Evolutionary conservation across 2,797 vertebrate species (phyloP).

Genomic region (Morus bassanus): DNA sequence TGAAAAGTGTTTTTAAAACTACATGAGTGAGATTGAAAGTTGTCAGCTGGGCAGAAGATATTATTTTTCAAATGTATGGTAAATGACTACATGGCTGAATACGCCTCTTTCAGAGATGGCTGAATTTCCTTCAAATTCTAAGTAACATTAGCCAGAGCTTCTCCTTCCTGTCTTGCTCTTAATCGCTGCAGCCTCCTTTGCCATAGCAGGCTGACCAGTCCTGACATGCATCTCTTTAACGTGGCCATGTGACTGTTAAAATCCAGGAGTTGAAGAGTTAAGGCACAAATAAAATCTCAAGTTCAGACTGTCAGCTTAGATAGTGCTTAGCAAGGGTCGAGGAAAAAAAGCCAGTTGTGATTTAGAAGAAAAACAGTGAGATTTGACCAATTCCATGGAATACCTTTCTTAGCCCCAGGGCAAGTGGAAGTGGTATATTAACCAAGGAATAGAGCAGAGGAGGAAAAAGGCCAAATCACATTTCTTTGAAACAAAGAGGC

Average conservation of each 20-base stretch:
- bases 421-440: slow-evolving; percentile 80
- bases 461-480: slow-evolving; percentile 80
- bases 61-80: not conserved
- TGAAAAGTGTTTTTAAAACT: not conserved
- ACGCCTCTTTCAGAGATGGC: not conserved
- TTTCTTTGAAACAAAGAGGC: slow-evolving; percentile 85
- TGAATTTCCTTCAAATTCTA: not conserved
- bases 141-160: not conserved
- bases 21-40: not conserved
- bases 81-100: not conserved
- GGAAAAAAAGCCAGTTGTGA: slow-evolving; percentile 69
- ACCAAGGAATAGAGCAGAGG: slow-evolving; percentile 75
- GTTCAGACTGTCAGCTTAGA: slow-evolving; percentile 50
- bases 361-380: slow-evolving; percentile 75
- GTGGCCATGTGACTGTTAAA: not conserved
- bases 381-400: slow-evolving; percentile 73
- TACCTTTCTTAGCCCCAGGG: slow-evolving; percentile 77
- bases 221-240: not conserved
- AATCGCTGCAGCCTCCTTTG: not conserved
- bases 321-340: slow-evolving; percentile 58
- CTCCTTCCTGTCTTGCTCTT: not conserved
- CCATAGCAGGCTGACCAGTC: not conserved
- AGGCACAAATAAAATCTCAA: slow-evolving; percentile 50
- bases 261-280: slow-evolving; percentile 53
- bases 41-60: not conserved